Percentiles rank a stretch among this genome's conserved stretches.
Evolutionary conservation across 2,797 vertebrate species (phyloP).

Genomic region (Peromyscus aztecus): DNA sequence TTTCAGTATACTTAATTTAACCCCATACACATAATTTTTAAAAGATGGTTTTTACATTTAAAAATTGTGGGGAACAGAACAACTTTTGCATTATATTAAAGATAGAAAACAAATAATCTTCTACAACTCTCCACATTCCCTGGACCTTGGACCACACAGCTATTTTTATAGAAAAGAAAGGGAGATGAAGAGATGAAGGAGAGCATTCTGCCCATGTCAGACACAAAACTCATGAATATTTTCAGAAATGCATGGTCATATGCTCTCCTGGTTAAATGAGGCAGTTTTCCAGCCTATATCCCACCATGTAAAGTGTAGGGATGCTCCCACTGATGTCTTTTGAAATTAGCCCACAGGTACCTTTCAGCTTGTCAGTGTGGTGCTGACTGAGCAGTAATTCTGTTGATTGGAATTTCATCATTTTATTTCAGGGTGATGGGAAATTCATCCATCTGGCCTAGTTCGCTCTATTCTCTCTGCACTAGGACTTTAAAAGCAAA

Average conservation of each 20-base stretch:
- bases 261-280: background rate
- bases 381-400: background rate
- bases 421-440: background rate
- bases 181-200: background rate
- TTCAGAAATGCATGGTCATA: background rate
- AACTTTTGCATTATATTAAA: conserved; percentile 44
- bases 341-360: background rate
- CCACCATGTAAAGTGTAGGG: background rate
- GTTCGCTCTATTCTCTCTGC: background rate
- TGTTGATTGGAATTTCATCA: background rate
- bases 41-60: conserved; percentile 5
- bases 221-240: background rate
- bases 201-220: background rate
- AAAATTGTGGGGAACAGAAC: background rate
- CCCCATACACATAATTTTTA: background rate
- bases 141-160: background rate
- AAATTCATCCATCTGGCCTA: background rate
- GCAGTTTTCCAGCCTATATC: background rate
- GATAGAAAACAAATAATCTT: background rate
- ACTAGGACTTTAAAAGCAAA: conserved; percentile 13
- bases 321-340: background rate
- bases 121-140: background rate
- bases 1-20: background rate
- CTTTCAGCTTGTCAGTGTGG: background rate
- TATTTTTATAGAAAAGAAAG: background rate